Base-by-base conservation (phyloP, 2,113 vertebrate species). In the Thymallus thymallus region DNA sequence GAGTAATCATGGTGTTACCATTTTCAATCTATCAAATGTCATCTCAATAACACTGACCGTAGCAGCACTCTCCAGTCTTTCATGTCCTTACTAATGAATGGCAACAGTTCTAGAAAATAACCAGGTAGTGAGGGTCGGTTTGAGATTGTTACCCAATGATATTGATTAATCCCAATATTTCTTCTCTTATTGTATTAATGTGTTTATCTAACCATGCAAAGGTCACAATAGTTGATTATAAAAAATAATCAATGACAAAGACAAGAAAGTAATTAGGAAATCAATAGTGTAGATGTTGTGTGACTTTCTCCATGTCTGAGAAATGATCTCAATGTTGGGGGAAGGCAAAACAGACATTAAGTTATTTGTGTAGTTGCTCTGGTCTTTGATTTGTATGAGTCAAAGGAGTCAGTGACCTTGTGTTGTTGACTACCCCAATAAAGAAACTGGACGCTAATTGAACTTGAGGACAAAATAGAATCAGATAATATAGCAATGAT, bases 401-500 rank as follows among this genome's bases (percentile, higher is more conserved):
- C 86, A 88, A 76, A 86, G 80, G 80, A 86, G 83, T 83, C 67
- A 76, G 71, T 88, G 91, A 93, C 90, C 92, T 93, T 91, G 89
- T 69, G 5, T 79, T 78, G 78, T 82, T 82, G 73, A 84, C 80
- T 84, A 81, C 78, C 84, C 86, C 79, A 82, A 84, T 84, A 76
- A 80, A 76, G 85, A 84, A 80, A 74, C 71, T 82, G 78, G 82
- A 87, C 77, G 83, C 84, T 91, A 93, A 92, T 92, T 92, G 88
- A 89, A 88, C 84, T 89, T 90, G 87, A 51, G 48, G 48, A 51
- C 4, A 51, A 89, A 82, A 90, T 90, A 91, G 89, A 89, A 92
- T 87, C 89, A 82, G 92, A 91, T 92, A 88, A 92, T 87, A 92
- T 91, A 90, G 89, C 81, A 91, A 90, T 91, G 90, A 93, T 91